Evolutionary conservation across 2,888 invertebrate genomes (phyloP), one percentile per base, ranked within the genome.

Genomic region (Tenthredo distinguenda): DNA sequence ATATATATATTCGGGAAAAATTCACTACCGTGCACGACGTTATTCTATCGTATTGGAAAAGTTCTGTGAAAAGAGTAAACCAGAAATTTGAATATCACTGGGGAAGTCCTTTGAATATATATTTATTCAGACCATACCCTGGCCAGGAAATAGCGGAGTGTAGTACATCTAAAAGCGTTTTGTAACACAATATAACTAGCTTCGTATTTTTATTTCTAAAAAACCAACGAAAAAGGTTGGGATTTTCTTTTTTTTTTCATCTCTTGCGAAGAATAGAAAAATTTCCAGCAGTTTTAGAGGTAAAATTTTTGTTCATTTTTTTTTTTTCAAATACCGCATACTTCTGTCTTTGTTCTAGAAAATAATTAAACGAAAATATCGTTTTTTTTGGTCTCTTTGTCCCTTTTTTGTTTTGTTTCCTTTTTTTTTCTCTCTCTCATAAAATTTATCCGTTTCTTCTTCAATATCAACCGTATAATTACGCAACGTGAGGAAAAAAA

Each of bases 111-210:
- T 26, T 74, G 43, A n/a, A 43, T 40, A 43, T 74, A 74, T 74
- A 43, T 74, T 43, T 74, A 74, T 74, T 43, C 72, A 43, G 72
- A 74, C 15, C 26, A 43, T 74, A 74, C 43, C 5, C 71, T 7
- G 37, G 15, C n/a, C 21, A 12, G 26, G 10, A 26, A 37, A 5
- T 71, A 34, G 37, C 71, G 18, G 37, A 37, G 34, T 71, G 9
- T 71, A 71, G 18, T n/a, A 37, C 7, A 71, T 71, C 37, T 18
- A 37, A 31, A 71, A 31, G 34, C 71, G 37, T 71, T 71, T 71
- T 37, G 31, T 18, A 71, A 37, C 71, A 71, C 15, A n/a, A 71
- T 31, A 12, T 37, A 34, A 37, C 71, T 5, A 71, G 37, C n/a
- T 71, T 37, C 37, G 15, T 71, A 37, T 18, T 71, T 71, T 71